phyloP scores from a whole-genome alignment of 2,888 invertebrate genomes.

The Spatulosminthurus flaviceps region DNA sequence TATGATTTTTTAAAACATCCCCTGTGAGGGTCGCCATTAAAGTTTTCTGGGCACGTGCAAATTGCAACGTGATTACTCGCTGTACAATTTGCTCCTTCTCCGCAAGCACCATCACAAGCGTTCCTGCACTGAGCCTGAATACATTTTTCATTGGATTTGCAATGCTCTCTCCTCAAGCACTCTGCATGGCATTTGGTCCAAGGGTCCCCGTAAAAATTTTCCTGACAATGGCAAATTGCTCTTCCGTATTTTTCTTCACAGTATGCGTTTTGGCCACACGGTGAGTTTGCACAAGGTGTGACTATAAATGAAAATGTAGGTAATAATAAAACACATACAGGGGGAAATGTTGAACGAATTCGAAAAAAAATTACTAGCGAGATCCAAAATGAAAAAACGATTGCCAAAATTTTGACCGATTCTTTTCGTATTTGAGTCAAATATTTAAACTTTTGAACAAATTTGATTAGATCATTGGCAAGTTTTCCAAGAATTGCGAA shows the following conservation, averaged over 20 bases:
- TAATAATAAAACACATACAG: no score
- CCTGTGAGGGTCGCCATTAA: conserved; percentile 9
- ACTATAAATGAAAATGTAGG: conserved; percentile 6
- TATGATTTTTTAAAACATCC: conserved; percentile 1
- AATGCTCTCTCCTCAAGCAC: conserved; percentile 22
- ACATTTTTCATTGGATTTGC: not conserved
- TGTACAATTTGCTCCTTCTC: conserved; percentile 2
- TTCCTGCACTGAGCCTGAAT: conserved; percentile 20
- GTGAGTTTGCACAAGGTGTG: not conserved
- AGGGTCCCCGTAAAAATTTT: conserved; percentile 25
- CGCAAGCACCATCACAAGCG: conserved; percentile 24
- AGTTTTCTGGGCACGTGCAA: conserved; percentile 12
- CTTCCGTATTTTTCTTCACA: conserved; percentile 32
- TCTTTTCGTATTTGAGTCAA: no score
- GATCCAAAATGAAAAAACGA: no score
- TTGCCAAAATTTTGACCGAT: no score
- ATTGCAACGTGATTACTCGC: not conserved
- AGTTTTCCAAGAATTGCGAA: no score
- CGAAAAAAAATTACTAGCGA: no score
- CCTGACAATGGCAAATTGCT: conserved; percentile 33
- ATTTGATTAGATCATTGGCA: no score
- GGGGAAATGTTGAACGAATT: no score
- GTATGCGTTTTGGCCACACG: conserved; percentile 30
- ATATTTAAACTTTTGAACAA: no score
- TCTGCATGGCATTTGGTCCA: conserved; percentile 26